A percentile compares a stretch with the other conserved stretches of the same genome.
phyloP scores from a whole-genome alignment of 2,797 vertebrate genomes.

The Cynopterus sphinx region DNA sequence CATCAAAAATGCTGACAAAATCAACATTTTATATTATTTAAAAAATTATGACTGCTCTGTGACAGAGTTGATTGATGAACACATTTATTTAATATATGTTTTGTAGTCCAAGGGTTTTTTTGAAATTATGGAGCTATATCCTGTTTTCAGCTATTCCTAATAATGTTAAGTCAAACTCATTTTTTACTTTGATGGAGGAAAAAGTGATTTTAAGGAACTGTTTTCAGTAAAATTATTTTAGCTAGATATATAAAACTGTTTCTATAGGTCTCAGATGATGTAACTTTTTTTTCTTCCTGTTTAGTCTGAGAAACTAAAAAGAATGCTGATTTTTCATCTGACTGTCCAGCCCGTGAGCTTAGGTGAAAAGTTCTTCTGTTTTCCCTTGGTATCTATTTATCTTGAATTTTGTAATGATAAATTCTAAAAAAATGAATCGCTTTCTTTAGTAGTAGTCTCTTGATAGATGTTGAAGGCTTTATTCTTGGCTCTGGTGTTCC shows the following conservation, averaged over 20 bases:
- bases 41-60: constrained; percentile 54
- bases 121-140: constrained; percentile 35
- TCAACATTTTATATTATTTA: constrained; percentile 48
- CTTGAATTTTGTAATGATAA: not conserved
- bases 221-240: constrained; percentile 55
- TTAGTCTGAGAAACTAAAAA: not conserved
- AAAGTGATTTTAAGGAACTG: constrained; percentile 24
- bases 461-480: not conserved
- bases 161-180: constrained; percentile 41
- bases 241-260: not conserved
- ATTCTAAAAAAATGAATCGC: not conserved
- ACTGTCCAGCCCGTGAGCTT: not conserved
- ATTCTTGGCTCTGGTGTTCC: not conserved
- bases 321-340: not conserved
- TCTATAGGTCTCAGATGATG: not conserved
- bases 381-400: not conserved
- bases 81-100: constrained; percentile 51
- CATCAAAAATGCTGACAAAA: constrained; percentile 74
- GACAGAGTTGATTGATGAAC: constrained; percentile 55
- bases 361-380: constrained; percentile 10
- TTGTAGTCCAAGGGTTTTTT: constrained; percentile 35
- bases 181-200: constrained; percentile 57
- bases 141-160: constrained; percentile 45
- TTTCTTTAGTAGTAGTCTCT: not conserved
- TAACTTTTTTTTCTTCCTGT: not conserved